These are phyloP conservation scores for Fregata magnificens DNA, from an alignment of 2,113 vertebrate genomes.

Conservation along the genomic window DNA sequence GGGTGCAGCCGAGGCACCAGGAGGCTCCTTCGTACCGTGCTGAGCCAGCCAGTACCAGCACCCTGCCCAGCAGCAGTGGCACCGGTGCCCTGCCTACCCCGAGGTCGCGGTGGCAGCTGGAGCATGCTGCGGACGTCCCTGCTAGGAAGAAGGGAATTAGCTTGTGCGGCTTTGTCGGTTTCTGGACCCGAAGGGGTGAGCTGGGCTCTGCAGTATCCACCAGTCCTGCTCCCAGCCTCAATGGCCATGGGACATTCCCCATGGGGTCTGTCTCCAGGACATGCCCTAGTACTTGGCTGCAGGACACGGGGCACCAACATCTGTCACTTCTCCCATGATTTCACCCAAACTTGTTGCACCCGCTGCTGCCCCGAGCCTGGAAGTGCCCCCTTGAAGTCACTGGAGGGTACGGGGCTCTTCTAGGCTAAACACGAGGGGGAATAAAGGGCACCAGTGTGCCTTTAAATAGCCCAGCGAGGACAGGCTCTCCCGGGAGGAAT, in stretches of 20 bases:
- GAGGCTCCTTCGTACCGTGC: neutral
- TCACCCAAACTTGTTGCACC: neutral
- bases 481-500: slow-evolving; percentile 50
- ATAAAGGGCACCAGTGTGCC: slow-evolving; percentile 41
- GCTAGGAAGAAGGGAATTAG: neutral
- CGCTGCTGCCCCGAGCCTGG: neutral
- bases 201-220: neutral
- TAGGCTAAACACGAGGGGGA: neutral
- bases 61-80: neutral
- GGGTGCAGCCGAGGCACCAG: neutral
- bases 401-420: neutral
- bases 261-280: neutral
- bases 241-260: neutral
- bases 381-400: neutral
- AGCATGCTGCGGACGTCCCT: accelerated
- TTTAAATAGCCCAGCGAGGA: slow-evolving; percentile 57
- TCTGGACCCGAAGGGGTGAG: accelerated
- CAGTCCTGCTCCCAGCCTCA: neutral
- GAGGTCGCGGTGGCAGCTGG: accelerated
- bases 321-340: neutral
- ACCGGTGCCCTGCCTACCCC: neutral
- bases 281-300: neutral
- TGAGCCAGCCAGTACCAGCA: neutral
- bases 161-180: accelerated
- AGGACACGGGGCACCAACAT: accelerated